Conservation (phyloP, 2,888 invertebrate genomes). For the Leptinotarsa haldemani region DNA sequence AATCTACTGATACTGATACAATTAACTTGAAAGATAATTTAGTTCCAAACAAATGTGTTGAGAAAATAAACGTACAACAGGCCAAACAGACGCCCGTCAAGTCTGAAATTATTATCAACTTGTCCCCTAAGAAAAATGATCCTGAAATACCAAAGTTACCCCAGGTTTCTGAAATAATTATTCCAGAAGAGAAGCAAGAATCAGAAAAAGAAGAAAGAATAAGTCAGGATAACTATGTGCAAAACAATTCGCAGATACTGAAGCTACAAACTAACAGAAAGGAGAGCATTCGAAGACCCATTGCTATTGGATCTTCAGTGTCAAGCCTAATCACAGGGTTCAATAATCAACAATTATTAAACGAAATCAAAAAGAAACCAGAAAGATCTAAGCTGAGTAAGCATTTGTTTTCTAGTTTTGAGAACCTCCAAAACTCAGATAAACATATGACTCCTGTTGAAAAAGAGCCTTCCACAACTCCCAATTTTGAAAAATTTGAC, state of each 20-base stretch:
- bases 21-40: conserved; percentile 45
- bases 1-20: conserved; percentile 19
- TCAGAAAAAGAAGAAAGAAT: conserved; percentile 58
- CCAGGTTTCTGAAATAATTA: conserved; percentile 80
- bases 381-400: conserved; percentile 52
- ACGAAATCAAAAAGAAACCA: conserved; percentile 68
- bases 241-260: conserved; percentile 64
- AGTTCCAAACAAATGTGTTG: conserved; percentile 60
- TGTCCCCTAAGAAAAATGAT: conserved; percentile 66
- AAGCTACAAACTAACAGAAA: conserved; percentile 64
- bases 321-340: conserved; percentile 68
- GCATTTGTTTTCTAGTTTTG: conserved; percentile 63
- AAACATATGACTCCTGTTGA: conserved; percentile 49
- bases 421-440: conserved; percentile 62
- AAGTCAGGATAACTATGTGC: conserved; percentile 64
- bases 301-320: conserved; percentile 73
- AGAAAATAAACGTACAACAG: conserved; percentile 61
- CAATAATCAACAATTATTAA: conserved; percentile 67
- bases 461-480: conserved; percentile 44
- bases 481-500: conserved; percentile 71
- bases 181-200: conserved; percentile 69
- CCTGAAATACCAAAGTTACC: conserved; percentile 79
- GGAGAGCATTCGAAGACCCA: conserved; percentile 69
- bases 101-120: conserved; percentile 46
- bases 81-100: conserved; percentile 60